Evolutionary conservation across 2,888 invertebrate species (phyloP).

Genomic region (Caenorhabditis plicata): DNA sequence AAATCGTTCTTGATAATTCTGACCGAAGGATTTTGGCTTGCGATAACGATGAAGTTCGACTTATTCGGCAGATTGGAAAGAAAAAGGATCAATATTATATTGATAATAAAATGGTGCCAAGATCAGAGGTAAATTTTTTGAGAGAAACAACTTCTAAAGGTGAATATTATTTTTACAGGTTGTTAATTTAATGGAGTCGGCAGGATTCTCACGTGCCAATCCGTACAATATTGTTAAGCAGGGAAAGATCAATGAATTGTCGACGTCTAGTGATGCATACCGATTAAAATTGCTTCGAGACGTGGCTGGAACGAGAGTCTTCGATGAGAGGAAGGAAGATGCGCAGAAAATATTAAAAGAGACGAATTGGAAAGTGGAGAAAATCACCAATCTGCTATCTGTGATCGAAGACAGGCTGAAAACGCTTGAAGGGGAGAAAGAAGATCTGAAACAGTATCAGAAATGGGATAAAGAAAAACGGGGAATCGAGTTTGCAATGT

Average conservation of each 20-base stretch:
- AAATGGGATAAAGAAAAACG: no score
- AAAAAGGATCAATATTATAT: slow-evolving; percentile 99
- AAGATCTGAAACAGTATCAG: no score
- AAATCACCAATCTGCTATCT: no score
- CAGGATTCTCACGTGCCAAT: slow-evolving; percentile 96
- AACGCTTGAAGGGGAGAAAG: no score
- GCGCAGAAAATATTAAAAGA: slow-evolving; percentile 88
- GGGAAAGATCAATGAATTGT: slow-evolving; percentile 99
- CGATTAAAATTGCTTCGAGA: slow-evolving; percentile 68
- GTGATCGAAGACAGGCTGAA: no score
- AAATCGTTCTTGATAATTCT: slow-evolving; percentile 97
- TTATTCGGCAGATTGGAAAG: slow-evolving; percentile 92
- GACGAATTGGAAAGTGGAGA: no score
- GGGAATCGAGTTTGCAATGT: no score
- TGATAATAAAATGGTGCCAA: slow-evolving; percentile 95
- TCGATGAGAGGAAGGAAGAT: slow-evolving; percentile 96
- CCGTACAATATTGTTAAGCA: slow-evolving; percentile 99
- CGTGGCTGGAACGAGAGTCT: slow-evolving; percentile 75
- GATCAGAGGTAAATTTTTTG: slow-evolving; percentile 64
- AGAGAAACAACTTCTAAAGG: background rate
- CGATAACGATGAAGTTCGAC: slow-evolving; percentile 92
- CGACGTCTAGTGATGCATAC: slow-evolving; percentile 95
- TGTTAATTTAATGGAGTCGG: slow-evolving; percentile 94
- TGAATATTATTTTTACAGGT: slow-evolving; percentile 73
- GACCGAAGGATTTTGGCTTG: slow-evolving; percentile 93